These are phyloP conservation scores for Cebus imitator DNA, from an alignment of 2,113 vertebrate species.

Conservation along the genomic window DNA sequence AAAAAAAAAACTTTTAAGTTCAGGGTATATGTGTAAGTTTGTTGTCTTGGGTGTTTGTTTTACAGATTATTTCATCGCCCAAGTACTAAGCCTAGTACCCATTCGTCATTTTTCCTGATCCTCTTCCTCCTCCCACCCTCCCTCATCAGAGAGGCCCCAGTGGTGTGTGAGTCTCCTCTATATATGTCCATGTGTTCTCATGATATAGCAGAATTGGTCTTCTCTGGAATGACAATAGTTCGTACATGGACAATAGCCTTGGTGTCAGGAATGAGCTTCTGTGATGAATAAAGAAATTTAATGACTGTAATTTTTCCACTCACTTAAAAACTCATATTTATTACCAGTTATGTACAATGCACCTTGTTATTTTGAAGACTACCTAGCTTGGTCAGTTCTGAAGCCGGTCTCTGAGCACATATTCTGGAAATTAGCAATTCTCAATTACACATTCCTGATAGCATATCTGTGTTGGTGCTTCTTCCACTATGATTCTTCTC, in stretches of 20 bases:
- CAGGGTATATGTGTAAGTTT: too few relatives aligned
- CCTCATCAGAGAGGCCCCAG: too few relatives aligned
- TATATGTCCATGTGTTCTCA: too few relatives aligned
- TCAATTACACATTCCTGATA: neutral
- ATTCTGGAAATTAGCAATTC: neutral
- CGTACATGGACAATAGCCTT: neutral
- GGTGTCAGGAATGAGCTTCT: neutral
- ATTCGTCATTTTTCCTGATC: too few relatives aligned
- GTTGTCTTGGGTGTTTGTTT: too few relatives aligned
- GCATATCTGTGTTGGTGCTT: too few relatives aligned
- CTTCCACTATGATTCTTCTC: too few relatives aligned
- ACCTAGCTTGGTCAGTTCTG: neutral
- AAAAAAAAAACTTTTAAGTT: too few relatives aligned
- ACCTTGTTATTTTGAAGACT: neutral
- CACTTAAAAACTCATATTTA: neutral
- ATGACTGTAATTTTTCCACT: neutral
- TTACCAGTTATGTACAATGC: neutral
- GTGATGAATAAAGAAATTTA: neutral
- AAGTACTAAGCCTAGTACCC: too few relatives aligned
- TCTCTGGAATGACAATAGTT: neutral
- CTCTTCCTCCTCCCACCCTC: too few relatives aligned
- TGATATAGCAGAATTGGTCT: neutral
- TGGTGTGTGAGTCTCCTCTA: too few relatives aligned
- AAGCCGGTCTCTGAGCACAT: neutral
- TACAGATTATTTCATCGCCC: too few relatives aligned